Base-by-base conservation (phyloP, 2,113 vertebrate species). In the Semicossyphus pulcher region DNA sequence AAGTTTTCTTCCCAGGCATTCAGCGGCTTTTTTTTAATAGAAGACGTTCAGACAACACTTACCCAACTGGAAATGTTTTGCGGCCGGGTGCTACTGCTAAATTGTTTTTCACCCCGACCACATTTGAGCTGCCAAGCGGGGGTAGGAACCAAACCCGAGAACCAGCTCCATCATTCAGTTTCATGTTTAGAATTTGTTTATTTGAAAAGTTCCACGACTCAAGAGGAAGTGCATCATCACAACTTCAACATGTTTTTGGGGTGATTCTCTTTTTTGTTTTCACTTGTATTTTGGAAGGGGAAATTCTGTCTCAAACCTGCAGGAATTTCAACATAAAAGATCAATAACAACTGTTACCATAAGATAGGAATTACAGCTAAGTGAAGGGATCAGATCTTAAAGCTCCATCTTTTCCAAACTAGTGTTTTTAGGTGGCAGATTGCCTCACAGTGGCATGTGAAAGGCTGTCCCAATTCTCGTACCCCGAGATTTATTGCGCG, bases 61-160 rank as follows among this genome's bases (percentile, higher is more conserved):
- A 47, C 57, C 67, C 58, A 31, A 80, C 54, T 86, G 88, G 64
- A 86, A 83, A 81, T 70, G 77, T 83, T 85, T 70, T 83, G 82
- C 72, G 86, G 65, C 49, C 14, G 29, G 34, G 54, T 69, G 58
- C 48, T 63, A 54, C 54, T 39, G 57, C 37, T 67, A n/a, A 79
- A 80, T 41, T 41, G 45, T 54, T 66, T 71, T 78, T 71, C 29
- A 61, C 56, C 16, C 53, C 1, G 18, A 78, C 84, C 86, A 78
- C 80, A 80, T 57, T 48, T 56, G 49, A 57, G 34, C 58, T 85
- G 71, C 79, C 47, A 53, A 56, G 52, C 12, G 7, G 36, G 53
- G 56, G 52, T 18, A 48, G 41, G 49, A 52, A 72, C 23, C 36
- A 12, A 60, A 60, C 57, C 29, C 14, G 7, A 52, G 14, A 68